Conservation (phyloP, 2,113 vertebrate species). For the Muntiacus muntjak region DNA sequence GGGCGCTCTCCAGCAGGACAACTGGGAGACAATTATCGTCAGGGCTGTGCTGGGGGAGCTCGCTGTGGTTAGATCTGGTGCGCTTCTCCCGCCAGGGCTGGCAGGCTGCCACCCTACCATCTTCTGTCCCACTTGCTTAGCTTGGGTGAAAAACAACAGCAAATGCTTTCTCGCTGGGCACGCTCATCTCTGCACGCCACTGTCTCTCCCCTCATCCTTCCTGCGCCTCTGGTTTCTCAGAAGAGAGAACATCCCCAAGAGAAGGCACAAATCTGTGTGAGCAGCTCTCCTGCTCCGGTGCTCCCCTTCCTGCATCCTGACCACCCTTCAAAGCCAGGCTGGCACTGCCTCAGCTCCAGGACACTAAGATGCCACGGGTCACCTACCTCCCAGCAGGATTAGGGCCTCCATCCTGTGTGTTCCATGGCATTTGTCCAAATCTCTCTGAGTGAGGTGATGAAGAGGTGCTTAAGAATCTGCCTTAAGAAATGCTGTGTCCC, state of each 20-base stretch:
- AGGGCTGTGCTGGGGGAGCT: conserved; percentile 41
- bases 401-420: too few relatives aligned
- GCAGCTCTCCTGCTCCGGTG: rapidly evolving
- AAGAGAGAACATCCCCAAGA: background rate
- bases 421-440: background rate
- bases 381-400: background rate
- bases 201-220: background rate
- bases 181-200: background rate
- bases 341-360: background rate
- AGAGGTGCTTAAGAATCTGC: background rate
- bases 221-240: background rate
- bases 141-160: conserved; percentile 61
- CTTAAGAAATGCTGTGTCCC: background rate
- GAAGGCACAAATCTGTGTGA: too few relatives aligned
- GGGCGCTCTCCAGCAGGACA: background rate
- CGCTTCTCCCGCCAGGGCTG: background rate
- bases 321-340: background rate
- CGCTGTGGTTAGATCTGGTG: background rate
- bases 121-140: conserved; percentile 50
- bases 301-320: rapidly evolving
- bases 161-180: conserved; percentile 60
- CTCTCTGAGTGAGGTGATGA: background rate
- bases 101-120: conserved; percentile 47
- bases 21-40: background rate
- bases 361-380: background rate